phyloP scores from a whole-genome alignment of 2,888 invertebrate genomes.

The Polyploca ridens region DNA sequence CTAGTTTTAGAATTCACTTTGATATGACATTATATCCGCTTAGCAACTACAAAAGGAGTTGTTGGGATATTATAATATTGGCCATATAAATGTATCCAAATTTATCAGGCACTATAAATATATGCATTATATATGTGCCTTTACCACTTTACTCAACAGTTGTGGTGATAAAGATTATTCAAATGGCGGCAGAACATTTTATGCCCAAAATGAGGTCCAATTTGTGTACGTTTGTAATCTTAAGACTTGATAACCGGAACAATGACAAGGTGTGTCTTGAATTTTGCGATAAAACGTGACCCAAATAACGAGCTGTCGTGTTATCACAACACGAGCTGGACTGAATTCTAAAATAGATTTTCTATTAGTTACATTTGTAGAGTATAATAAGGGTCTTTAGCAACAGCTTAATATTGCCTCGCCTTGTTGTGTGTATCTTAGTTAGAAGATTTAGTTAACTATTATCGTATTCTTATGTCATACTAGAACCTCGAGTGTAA shows the following conservation, averaged over 20 bases:
- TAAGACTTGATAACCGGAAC: conserved; percentile 29
- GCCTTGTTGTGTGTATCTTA: too few relatives aligned
- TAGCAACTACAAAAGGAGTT: neutral
- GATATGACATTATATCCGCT: conserved; percentile 6
- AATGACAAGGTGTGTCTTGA: conserved; percentile 35
- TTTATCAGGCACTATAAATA: too few relatives aligned
- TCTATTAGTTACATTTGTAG: neutral
- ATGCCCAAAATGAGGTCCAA: conserved; percentile 16
- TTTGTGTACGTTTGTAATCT: conserved; percentile 26
- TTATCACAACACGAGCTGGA: conserved; percentile 26
- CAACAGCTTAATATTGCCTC: too few relatives aligned
- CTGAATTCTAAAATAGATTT: neutral
- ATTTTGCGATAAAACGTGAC: conserved; percentile 49
- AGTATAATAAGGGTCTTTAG: too few relatives aligned
- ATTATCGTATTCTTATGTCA: too few relatives aligned
- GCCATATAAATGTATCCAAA: too few relatives aligned
- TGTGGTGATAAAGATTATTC: neutral
- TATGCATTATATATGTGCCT: too few relatives aligned
- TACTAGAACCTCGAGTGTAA: too few relatives aligned
- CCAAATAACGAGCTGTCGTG: conserved; percentile 38
- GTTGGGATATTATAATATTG: too few relatives aligned
- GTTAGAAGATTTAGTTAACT: too few relatives aligned
- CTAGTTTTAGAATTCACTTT: conserved; percentile 10
- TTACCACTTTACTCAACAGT: neutral
- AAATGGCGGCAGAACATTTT: conserved; percentile 4